Evolutionary conservation across 2,113 vertebrate species (phyloP).

Genomic region (Apodemus sylvaticus): DNA sequence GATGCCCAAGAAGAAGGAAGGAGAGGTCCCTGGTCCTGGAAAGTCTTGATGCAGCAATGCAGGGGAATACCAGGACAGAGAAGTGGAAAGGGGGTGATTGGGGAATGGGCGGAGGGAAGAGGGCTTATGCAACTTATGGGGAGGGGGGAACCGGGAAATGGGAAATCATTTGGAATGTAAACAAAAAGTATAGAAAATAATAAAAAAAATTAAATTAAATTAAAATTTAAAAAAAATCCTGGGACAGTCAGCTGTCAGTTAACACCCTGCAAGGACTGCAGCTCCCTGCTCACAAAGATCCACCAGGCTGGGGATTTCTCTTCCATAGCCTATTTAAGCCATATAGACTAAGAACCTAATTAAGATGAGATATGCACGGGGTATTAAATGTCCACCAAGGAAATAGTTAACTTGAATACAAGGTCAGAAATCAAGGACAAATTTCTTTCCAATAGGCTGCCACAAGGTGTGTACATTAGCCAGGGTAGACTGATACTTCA

Average conservation of each 20-base stretch:
- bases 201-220: no score
- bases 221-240: not conserved
- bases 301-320: not conserved
- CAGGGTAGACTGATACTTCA: conserved; percentile 79
- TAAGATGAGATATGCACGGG: conserved; percentile 76
- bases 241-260: not conserved
- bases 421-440: conserved; percentile 82
- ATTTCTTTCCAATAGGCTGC: conserved; percentile 84
- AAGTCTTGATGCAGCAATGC: no score
- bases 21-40: no score
- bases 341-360: not conserved
- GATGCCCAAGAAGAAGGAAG: no score
- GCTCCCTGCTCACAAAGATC: not conserved
- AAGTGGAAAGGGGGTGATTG: no score
- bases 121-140: no score
- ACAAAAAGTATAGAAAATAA: no score
- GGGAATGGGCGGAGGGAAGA: no score
- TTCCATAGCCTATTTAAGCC: not conserved
- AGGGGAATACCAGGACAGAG: no score
- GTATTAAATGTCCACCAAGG: conserved; percentile 74
- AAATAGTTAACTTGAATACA: conserved; percentile 74
- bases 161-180: no score
- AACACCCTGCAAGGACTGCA: not conserved
- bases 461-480: conserved; percentile 84
- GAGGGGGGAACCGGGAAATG: no score